phyloP scores from a whole-genome alignment of 2,888 invertebrate genomes.

The Mechanitis mazaeus region DNA sequence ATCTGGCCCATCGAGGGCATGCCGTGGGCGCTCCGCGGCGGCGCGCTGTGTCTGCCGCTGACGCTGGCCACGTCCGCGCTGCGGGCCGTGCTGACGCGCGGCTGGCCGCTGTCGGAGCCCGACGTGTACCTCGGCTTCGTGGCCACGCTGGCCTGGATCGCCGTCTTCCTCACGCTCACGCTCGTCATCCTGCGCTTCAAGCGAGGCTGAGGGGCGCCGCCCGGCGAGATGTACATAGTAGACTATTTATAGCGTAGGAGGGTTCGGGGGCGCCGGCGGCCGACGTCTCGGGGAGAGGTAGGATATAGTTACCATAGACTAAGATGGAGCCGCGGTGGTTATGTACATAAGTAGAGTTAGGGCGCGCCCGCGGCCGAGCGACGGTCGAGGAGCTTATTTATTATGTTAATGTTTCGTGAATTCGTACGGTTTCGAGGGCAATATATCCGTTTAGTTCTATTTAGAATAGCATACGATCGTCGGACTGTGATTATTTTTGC shows the following conservation, averaged over 20 bases:
- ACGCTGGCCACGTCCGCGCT: conserved; percentile 95
- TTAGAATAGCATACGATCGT: conserved; percentile 54
- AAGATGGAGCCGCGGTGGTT: conserved; percentile 66
- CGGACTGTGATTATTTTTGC: conserved; percentile 76
- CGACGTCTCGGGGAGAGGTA: conserved; percentile 19
- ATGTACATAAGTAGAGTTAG: no score
- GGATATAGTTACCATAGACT: conserved; percentile 63
- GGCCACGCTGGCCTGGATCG: conserved; percentile 90
- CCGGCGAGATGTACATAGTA: conserved; percentile 7
- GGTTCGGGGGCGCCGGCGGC: conserved; percentile 53
- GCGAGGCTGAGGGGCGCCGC: conserved; percentile 81
- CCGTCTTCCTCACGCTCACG: conserved; percentile 87
- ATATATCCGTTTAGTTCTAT: no score
- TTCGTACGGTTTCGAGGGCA: no score
- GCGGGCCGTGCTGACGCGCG: conserved; percentile 89
- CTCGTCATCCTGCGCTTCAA: conserved; percentile 88
- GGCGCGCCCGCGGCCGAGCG: no score
- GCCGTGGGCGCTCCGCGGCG: conserved; percentile 89
- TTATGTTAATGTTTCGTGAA: not conserved
- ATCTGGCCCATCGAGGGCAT: conserved; percentile 98
- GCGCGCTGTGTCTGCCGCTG: conserved; percentile 89
- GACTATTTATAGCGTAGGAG: conserved; percentile 27
- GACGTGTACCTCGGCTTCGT: conserved; percentile 93
- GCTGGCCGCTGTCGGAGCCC: conserved; percentile 88
- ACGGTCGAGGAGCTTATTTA: conserved; percentile 2